Percentiles rank a stretch among this genome's conserved stretches.
phyloP scores from a whole-genome alignment of 2,113 vertebrate genomes.

The Ursus arctos region DNA sequence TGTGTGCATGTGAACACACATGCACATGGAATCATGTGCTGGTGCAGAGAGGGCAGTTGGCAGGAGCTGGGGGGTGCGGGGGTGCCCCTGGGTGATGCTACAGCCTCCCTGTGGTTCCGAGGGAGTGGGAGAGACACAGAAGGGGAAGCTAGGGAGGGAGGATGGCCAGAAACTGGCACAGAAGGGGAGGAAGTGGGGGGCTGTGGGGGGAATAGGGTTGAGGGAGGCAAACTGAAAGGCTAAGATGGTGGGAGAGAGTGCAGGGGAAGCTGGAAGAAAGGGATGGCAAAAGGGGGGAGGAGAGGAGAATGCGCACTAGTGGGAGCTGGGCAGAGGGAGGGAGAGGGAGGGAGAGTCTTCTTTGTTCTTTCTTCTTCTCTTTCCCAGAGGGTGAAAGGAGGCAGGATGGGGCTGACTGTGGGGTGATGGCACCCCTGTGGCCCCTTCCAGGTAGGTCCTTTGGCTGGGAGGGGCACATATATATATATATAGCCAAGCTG shows the following conservation, averaged over 20 bases:
- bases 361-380: neutral
- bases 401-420: neutral
- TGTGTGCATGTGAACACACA: neutral
- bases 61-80: neutral
- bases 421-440: neutral
- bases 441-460: neutral
- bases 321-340: neutral
- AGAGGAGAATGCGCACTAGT: neutral
- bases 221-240: constrained; percentile 42
- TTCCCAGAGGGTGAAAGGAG: neutral
- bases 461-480: neutral
- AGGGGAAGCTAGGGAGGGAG: constrained; percentile 14
- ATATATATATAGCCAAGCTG: neutral
- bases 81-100: neutral
- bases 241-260: neutral
- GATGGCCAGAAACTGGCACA: neutral
- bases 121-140: constrained; percentile 8
- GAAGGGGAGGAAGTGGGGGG: neutral
- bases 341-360: neutral
- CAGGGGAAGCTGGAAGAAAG: neutral
- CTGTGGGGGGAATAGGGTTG: neutral
- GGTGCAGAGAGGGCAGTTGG: neutral
- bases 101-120: constrained; percentile 56
- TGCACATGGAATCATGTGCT: neutral
- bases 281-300: neutral